Evolutionary conservation across 2,797 vertebrate genomes (phyloP).

Genomic region (Crax fasciolata): DNA sequence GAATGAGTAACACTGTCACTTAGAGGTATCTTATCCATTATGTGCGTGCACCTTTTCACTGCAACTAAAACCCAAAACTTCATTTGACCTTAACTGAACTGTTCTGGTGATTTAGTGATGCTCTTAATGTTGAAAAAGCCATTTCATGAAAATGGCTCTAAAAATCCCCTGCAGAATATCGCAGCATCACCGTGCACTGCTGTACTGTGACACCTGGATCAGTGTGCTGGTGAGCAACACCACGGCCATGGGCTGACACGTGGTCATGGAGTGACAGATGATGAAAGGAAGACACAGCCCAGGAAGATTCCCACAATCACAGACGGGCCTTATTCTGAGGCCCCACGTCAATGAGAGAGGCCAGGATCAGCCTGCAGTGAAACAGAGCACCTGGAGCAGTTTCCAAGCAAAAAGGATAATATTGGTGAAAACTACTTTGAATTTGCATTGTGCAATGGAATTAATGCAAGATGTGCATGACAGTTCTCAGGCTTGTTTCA

Average conservation of each 20-base stretch:
- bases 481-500: neutral
- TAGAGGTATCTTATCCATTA: neutral
- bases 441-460: neutral
- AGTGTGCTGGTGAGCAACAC: neutral
- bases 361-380: neutral
- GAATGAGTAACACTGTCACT: neutral
- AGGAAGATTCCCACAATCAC: neutral
- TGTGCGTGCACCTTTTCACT: neutral
- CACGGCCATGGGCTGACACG: neutral
- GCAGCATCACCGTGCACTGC: fast-evolving
- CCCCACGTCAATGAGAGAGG: too few relatives aligned
- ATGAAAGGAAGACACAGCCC: neutral
- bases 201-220: neutral
- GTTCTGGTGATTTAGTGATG: neutral
- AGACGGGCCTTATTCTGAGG: neutral
- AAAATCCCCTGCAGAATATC: neutral
- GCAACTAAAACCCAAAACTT: neutral
- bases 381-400: neutral
- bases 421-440: neutral
- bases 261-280: neutral
- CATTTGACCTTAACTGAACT: neutral
- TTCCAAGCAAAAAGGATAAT: neutral
- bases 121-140: neutral
- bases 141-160: neutral
- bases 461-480: neutral